These are phyloP conservation scores for Sebastolobus alascanus DNA, from an alignment of 2,797 vertebrate genomes.

Conservation along the genomic window DNA sequence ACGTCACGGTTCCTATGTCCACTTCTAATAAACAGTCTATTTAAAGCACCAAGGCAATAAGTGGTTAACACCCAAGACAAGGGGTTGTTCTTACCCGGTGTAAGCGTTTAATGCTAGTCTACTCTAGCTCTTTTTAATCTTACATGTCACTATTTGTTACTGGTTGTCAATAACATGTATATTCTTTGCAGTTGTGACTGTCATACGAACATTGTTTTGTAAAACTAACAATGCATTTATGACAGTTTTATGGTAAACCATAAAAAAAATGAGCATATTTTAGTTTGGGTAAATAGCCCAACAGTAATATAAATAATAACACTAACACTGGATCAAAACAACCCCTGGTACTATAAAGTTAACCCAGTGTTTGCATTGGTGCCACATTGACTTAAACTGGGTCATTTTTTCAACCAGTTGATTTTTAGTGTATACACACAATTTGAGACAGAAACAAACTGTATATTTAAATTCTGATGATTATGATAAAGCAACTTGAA, in stretches of 20 bases:
- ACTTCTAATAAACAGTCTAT: too few species aligned
- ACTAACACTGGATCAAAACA: too few species aligned
- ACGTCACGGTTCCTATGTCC: too few species aligned
- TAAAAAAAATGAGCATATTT: too few species aligned
- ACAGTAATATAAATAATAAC: too few species aligned
- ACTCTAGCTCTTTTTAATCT: background rate
- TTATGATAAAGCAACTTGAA: background rate
- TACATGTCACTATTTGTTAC: background rate
- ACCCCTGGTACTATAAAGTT: background rate
- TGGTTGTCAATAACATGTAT: too few species aligned
- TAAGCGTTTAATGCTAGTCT: background rate
- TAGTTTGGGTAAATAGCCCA: too few species aligned
- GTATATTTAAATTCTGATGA: background rate
- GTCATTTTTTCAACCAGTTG: background rate
- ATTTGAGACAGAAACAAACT: background rate
- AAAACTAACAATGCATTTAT: background rate
- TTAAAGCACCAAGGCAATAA: too few species aligned
- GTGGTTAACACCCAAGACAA: background rate
- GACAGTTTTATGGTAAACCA: background rate
- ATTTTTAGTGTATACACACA: background rate
- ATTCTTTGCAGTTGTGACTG: too few species aligned
- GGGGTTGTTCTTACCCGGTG: too few species aligned
- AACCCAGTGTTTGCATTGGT: background rate
- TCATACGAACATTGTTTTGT: background rate
- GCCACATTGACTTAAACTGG: background rate